phyloP scores from a whole-genome alignment of 1,140 invertebrate species.

The Tetragonula clypearis region DNA sequence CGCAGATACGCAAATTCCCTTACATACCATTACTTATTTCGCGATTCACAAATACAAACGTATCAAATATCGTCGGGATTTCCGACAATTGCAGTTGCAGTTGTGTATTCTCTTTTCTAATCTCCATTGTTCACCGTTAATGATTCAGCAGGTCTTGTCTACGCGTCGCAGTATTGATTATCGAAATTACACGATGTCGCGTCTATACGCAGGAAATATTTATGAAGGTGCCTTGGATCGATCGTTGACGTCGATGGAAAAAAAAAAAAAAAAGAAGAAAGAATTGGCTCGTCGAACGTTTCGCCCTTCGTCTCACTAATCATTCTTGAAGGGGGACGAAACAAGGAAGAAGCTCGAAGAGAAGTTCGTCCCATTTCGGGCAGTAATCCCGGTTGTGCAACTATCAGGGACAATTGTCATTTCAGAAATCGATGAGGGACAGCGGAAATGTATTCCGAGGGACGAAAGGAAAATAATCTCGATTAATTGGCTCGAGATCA shows the following conservation, averaged over 20 bases:
- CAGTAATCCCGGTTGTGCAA: constrained; percentile 1
- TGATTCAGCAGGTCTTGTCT: constrained; percentile 16
- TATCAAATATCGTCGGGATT: background rate
- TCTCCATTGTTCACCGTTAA: constrained; percentile 8
- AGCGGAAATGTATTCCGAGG: background rate
- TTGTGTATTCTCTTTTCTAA: no score
- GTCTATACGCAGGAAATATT: background rate
- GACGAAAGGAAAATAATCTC: background rate
- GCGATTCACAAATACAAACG: background rate
- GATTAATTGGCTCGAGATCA: constrained; percentile 18
- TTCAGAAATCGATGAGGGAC: background rate
- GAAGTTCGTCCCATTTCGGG: constrained; percentile 7
- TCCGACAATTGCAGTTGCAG: background rate
- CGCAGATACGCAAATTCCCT: background rate
- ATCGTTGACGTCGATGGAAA: background rate
- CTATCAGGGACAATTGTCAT: background rate
- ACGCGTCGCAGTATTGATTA: background rate
- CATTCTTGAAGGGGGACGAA: background rate
- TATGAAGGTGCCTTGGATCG: background rate
- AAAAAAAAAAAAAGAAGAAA: background rate
- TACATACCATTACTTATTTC: background rate
- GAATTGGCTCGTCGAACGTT: background rate
- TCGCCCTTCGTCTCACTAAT: background rate
- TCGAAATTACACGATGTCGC: background rate
- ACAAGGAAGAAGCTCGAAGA: background rate